phyloP scores from a whole-genome alignment of 2,797 vertebrate genomes.

The Linurgus olivaceus region DNA sequence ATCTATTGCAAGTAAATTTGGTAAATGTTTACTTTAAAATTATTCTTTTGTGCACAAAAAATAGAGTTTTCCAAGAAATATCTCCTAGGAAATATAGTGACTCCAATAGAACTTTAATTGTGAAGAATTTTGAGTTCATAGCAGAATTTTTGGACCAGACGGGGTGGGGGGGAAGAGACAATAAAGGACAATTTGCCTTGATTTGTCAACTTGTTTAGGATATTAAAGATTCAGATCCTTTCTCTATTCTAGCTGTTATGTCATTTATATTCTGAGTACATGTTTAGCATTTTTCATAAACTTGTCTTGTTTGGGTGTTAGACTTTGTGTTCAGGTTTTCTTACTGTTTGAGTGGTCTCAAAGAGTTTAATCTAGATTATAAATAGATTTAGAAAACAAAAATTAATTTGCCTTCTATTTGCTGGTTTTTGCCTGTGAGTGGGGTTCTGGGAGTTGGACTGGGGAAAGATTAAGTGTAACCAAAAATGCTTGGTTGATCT shows the following conservation, averaged over 20 bases:
- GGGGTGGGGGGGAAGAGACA: fast-evolving
- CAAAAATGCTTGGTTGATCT: neutral
- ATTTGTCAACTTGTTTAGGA: neutral
- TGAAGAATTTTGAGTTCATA: neutral
- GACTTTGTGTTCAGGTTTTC: fast-evolving
- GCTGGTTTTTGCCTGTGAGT: neutral
- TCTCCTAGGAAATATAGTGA: neutral
- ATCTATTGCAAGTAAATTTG: neutral
- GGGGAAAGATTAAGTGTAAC: neutral
- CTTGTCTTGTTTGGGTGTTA: neutral
- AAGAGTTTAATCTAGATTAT: neutral
- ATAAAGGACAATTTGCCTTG: neutral
- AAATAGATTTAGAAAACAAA: neutral
- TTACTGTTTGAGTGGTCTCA: neutral
- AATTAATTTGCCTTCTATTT: neutral
- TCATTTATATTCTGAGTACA: fast-evolving
- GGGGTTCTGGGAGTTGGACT: neutral
- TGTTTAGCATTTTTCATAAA: neutral
- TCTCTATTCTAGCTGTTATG: neutral
- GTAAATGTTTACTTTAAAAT: neutral
- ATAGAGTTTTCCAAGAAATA: fast-evolving
- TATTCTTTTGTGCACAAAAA: neutral
- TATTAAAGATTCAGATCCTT: neutral
- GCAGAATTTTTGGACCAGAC: neutral
- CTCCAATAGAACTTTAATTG: neutral